Base-by-base conservation (phyloP, 1,140 invertebrate genomes). In the Aleiodes sp. region DNA sequence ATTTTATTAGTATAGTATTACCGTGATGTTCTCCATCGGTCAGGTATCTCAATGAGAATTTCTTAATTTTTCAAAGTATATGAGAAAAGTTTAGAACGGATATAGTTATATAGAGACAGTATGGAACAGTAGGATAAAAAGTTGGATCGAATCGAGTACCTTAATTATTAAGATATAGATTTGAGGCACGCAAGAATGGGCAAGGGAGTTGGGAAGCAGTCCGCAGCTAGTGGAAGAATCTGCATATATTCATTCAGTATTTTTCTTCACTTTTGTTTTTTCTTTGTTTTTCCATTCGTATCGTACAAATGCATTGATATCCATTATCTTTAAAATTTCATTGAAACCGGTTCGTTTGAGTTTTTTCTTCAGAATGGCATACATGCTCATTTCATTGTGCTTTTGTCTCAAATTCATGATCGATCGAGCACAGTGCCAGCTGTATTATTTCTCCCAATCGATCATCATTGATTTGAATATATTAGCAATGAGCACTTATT, bases 131-230 rank as follows among this genome's bases (percentile, higher is more conserved):
- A 46, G 33, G 14, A 35, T 33, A 10, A 46, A 61, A 61, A 60
- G 43, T 72, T 35, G 59, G 43, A 63, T 65, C 29, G 52, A 63
- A 46, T 67, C 35, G 61, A 65, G 70, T 70, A 70, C 28, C 68
- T 59, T 68, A 66, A 70, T 73, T 63, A 68, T 70, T 65, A 66
- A 68, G 65, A 62, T 63, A 64, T 67, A 65, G 7, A 29, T 68
- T 69, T 82, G 76, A 86, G 83, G 83, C 83, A 86, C 83, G 83
- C 84, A 82, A 83, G 75, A 31, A 84, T 81, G 82, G 82, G 81
- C 78, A 81, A 41, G 68, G 61, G 68, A 46, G 26, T 70, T n/a
- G 75, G 73, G 76, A 68, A 78, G 82, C 80, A 84, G 81, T 76
- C 78, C 77, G 80, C 79, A 84, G 82, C 79, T 68, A 80, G 67